Evolutionary conservation across 2,797 vertebrate genomes (phyloP).

Genomic region (Avahi laniger): DNA sequence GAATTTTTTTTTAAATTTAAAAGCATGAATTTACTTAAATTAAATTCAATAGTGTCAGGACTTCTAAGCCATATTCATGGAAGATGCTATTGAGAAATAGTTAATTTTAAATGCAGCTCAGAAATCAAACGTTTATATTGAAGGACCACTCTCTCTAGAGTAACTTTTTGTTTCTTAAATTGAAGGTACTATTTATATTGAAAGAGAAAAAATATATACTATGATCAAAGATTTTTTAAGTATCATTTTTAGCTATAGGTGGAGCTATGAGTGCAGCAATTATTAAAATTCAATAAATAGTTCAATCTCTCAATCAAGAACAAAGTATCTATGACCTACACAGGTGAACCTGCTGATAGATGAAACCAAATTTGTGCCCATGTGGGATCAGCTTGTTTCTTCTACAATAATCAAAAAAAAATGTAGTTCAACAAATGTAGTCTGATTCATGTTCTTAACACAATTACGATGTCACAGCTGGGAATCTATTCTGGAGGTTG

Average conservation of each 20-base stretch:
- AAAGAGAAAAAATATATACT: neutral
- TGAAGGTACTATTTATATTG: neutral
- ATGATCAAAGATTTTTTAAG: neutral
- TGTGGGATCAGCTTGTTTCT: neutral
- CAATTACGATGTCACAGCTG: neutral
- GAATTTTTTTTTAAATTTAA: neutral
- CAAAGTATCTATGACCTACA: neutral
- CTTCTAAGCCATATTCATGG: neutral
- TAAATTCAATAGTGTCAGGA: neutral
- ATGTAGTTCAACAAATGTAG: neutral
- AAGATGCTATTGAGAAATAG: neutral
- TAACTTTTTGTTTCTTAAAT: neutral
- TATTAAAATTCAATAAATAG: constrained; percentile 16
- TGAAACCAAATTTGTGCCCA: neutral
- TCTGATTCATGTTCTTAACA: neutral
- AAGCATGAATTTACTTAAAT: neutral
- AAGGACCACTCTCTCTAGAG: neutral
- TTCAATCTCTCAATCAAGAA: no score
- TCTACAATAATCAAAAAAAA: neutral
- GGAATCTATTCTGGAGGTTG: neutral
- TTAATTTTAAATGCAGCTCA: neutral
- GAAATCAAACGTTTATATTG: neutral
- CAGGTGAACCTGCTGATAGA: neutral
- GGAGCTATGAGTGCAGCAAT: neutral
- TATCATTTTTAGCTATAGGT: neutral